Conservation (phyloP, 2,113 vertebrate genomes). For the Aviceda subcristata region DNA sequence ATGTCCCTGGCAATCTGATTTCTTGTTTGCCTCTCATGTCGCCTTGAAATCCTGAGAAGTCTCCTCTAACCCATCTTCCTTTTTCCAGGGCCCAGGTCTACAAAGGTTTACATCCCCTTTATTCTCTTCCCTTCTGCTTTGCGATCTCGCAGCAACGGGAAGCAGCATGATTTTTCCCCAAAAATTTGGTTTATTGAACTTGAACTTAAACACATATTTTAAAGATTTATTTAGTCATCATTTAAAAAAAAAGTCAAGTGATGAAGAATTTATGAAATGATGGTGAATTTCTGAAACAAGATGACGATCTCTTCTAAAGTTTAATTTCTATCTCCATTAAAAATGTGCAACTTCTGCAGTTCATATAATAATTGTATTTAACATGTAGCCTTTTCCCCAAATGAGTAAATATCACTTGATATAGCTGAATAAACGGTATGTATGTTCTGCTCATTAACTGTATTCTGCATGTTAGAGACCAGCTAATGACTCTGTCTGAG, state of each 20-base stretch:
- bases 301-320: not conserved
- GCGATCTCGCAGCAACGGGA: not conserved
- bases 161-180: not conserved
- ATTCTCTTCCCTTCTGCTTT: not conserved
- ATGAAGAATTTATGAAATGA: not conserved
- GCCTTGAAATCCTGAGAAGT: not conserved
- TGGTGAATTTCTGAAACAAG: not conserved
- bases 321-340: not conserved
- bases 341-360: not conserved
- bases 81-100: not conserved
- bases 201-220: not conserved
- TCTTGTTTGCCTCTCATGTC: not conserved
- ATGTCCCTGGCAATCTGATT: not conserved
- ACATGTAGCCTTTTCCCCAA: not conserved
- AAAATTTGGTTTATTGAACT: not conserved
- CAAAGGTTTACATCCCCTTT: not conserved
- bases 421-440: not conserved
- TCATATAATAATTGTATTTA: not conserved
- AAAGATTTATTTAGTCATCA: not conserved
- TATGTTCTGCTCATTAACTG: not conserved
- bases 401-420: not conserved
- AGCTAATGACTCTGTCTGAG: conserved; percentile 10
- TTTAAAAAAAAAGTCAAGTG: not conserved
- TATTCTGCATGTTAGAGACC: not conserved
- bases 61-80: not conserved